Percentiles rank a stretch among this genome's conserved stretches.
phyloP scores from a whole-genome alignment of 2,888 invertebrate genomes.

The Ectemnius lituratus region DNA sequence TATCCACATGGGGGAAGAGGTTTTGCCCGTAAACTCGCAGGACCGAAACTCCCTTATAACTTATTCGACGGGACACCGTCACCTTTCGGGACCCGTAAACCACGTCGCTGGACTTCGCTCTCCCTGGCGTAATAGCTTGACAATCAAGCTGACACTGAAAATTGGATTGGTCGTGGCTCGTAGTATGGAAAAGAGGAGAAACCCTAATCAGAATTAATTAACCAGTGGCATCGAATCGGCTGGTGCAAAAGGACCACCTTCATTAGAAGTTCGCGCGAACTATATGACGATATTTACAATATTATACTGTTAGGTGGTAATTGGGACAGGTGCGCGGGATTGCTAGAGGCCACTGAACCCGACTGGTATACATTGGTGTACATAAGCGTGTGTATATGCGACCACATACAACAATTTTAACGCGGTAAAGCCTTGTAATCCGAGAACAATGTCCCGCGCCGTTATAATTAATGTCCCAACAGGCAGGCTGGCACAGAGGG shows the following conservation, averaged over 20 bases:
- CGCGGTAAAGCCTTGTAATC: slow-evolving; percentile 15
- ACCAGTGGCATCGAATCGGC: no score
- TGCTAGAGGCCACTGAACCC: not conserved
- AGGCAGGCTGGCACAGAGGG: not conserved
- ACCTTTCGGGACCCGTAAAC: no score
- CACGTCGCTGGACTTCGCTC: no score
- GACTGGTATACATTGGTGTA: no score
- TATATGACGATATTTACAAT: slow-evolving; percentile 3
- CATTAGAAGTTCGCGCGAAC: not conserved
- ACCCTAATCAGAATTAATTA: no score
- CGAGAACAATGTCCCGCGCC: slow-evolving; percentile 18
- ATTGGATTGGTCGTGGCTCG: no score
- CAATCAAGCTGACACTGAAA: no score
- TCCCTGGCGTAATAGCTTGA: no score
- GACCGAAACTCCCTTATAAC: slow-evolving; percentile 21
- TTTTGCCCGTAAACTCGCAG: slow-evolving; percentile 30
- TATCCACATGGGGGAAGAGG: slow-evolving; percentile 12
- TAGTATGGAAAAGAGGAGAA: no score
- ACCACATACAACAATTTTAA: not conserved
- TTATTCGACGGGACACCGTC: slow-evolving; percentile 2
- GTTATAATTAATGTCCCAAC: slow-evolving; percentile 29
- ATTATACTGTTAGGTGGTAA: slow-evolving; percentile 3
- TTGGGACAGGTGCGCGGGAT: slow-evolving; percentile 3
- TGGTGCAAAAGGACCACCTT: no score
- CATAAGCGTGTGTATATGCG: not conserved